Evolutionary conservation across 2,888 invertebrate genomes (phyloP), one percentile per base, ranked within the genome.

Genomic region (Sepioteuthis lessoniana): DNA sequence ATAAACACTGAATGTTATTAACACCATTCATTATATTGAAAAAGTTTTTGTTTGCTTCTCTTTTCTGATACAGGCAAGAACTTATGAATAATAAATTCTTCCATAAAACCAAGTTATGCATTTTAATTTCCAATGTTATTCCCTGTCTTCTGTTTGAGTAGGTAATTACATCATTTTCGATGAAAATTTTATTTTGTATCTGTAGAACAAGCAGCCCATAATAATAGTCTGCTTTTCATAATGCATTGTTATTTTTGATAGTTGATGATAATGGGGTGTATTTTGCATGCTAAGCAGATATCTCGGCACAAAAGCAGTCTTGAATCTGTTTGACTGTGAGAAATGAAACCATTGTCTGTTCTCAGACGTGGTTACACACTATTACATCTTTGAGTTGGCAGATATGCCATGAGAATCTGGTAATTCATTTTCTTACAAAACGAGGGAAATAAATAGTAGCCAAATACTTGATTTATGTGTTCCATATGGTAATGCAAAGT

Each of bases 1-100:
- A 76, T 76, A 76, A 76, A 76, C 76, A 76, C 76, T 76, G 76
- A n/a, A 76, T 76, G 76, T 76, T 76, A 76, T 76, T 76, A 76
- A 13, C 76, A 76, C 76, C 76, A 76, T 25, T 76, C 76, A 76
- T 76, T 76, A 76, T n/a, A 76, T 76, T 76, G 76, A 13, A 76
- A 55, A 76, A 16, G n/a, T 55, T 76, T 76, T 76, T 76, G n/a
- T 76, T 35, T 25, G n/a, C n/a, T n/a, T 76, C 19, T 76, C 76
- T 76, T 4, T 55, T 76, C 76, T 4, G 76, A 76, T 76, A 76
- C n/a, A n/a, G n/a, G 76, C n/a, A 76, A 76, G n/a, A 76, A 76
- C 76, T 16, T 76, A 76, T 76, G 76, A 76, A 76, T n/a, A 76
- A 76, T 76, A 76, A 76, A 76, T n/a, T n/a, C 76, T 76, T 76